phyloP scores from a whole-genome alignment of 2,888 invertebrate species.

The Scrobipalpa atriplicella region DNA sequence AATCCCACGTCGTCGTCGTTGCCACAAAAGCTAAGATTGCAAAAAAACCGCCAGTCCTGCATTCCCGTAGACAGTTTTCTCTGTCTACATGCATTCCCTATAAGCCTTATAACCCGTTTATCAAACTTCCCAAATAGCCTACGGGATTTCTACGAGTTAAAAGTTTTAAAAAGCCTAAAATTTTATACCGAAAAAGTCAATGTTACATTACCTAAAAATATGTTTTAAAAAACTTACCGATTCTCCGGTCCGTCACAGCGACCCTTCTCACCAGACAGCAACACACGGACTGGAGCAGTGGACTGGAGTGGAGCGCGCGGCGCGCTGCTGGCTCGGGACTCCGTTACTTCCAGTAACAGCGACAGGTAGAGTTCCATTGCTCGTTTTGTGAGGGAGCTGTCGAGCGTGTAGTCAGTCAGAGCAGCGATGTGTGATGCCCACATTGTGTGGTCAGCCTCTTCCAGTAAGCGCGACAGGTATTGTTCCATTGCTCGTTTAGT shows the following conservation, averaged over 20 bases:
- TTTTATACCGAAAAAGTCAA: too few relatives aligned
- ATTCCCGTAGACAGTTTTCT: too few relatives aligned
- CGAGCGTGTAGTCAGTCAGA: background rate
- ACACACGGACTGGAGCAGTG: background rate
- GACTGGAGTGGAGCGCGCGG: too few relatives aligned
- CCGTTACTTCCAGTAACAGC: background rate
- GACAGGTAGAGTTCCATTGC: background rate
- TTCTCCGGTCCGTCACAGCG: constrained; percentile 5
- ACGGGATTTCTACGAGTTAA: too few relatives aligned
- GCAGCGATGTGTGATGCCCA: background rate
- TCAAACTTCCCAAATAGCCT: too few relatives aligned
- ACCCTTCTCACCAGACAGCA: background rate
- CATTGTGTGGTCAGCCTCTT: background rate
- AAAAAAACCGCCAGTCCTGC: background rate
- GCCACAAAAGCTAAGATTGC: background rate
- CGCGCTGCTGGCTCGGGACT: background rate
- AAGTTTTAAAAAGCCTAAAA: too few relatives aligned
- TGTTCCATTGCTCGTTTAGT: too few relatives aligned
- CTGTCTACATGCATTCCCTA: too few relatives aligned
- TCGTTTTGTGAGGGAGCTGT: background rate
- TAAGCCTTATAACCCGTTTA: constrained; percentile 11
- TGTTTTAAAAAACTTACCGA: background rate
- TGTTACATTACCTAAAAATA: background rate
- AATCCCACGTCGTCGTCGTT: too few relatives aligned
- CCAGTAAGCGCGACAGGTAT: too few relatives aligned